Base-by-base conservation (phyloP, 2,888 invertebrate genomes). In the Reticulitermes lucifugus region DNA sequence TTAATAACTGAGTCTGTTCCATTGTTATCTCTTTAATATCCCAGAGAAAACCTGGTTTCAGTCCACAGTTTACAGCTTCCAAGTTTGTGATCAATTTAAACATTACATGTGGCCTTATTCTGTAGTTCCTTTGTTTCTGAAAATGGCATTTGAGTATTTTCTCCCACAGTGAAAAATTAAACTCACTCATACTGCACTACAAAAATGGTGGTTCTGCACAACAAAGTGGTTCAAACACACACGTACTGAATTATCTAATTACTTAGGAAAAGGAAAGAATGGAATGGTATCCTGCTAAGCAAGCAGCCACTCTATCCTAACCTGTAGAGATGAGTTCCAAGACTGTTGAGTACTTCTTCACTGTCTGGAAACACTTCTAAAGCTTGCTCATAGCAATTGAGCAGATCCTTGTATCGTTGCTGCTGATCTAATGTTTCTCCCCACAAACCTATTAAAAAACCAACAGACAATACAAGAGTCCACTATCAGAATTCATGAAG, bases 311-410 rank as follows among this genome's bases (percentile, higher is more conserved):
- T 55, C 65, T 65, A 7, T 3, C 88, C 89, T 88, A 90, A 93
- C 93, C 92, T 92, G 88, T 92, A 91, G 84, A 93, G 89, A 88
- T 92, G 91, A 43, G 91, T 90, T 43, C 92, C 93, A 87, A 93
- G 91, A 88, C 91, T 91, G 88, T 92, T 92, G 43, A 92, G 88
- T 81, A 93, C 90, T 82, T 90, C 89, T 86, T 90, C 91, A 89
- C 91, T 91, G 43, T 91, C 89, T 35, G 92, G 92, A 88, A 92
- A 92, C 83, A 92, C 89, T 86, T 91, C 90, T 29, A 92, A 86
- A 14, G 91, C 91, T 88, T 90, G 89, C 85, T 91, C 88, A 86
- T 91, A 92, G 85, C 91, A 90, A 81, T 90, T 90, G 46, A 90
- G 88, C 25, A 92, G 87, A 86, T 91, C 90, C 82, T 90, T 89